Evolutionary conservation across 92 coral and sea anemone species (phyloP).

Genomic region (Palythoa grandiflora): DNA sequence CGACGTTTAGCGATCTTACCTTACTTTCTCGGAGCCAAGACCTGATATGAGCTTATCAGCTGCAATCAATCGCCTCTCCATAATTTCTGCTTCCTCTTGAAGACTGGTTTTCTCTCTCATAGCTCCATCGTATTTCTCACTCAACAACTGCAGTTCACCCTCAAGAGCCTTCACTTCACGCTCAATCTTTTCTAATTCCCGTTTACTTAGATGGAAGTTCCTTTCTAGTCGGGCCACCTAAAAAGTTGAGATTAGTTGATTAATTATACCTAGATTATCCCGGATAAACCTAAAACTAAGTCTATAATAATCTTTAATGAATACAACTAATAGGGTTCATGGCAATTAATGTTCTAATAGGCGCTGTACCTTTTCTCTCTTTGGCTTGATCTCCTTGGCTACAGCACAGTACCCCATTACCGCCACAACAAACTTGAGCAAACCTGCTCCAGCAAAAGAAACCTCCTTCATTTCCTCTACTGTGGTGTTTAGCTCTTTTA

Average conservation of each 20-base stretch:
- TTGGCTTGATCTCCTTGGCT: conserved; percentile 98
- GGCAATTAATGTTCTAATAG: neutral
- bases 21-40: conserved; percentile 96
- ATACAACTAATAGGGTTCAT: neutral
- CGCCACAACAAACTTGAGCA: conserved; percentile 94
- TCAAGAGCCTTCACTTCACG: conserved; percentile 93
- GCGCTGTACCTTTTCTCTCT: conserved; percentile 91
- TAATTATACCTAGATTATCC: too few relatives aligned
- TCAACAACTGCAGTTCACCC: conserved; percentile 81
- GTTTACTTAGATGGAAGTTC: conserved; percentile 92
- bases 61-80: conserved; percentile 97
- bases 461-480: conserved; percentile 96
- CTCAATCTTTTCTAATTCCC: conserved; percentile 96
- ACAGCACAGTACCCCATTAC: conserved; percentile 98
- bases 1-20: conserved; percentile 53
- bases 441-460: conserved; percentile 94
- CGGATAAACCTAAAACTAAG: too few relatives aligned
- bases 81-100: conserved; percentile 95
- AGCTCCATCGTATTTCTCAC: conserved; percentile 96
- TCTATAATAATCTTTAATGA: too few relatives aligned
- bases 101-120: conserved; percentile 91
- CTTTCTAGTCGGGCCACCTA: conserved; percentile 98
- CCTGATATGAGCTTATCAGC: conserved; percentile 99
- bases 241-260: neutral
- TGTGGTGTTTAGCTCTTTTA: conserved; percentile 90